Conservation (phyloP, 1,140 invertebrate species). For the Tachypleus tridentatus region DNA sequence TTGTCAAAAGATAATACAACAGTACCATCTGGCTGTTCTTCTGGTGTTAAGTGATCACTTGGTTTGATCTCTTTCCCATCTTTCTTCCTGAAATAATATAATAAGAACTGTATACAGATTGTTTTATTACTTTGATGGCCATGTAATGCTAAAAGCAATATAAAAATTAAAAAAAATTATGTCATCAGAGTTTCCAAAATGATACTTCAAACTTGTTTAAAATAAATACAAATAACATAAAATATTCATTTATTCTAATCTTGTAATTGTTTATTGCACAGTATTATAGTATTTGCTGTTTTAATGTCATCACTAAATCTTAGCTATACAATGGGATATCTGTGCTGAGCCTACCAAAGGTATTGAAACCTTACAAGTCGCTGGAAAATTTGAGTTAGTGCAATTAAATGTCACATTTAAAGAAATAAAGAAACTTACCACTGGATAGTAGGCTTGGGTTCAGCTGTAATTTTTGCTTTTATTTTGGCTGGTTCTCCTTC, state of each 20-base stretch:
- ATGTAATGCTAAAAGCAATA: not conserved
- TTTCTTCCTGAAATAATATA: not conserved
- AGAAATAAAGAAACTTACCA: conserved; percentile 52
- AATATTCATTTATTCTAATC: not conserved
- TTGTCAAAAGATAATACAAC: conserved; percentile 47
- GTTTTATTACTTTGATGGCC: not conserved
- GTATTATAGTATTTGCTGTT: conserved; percentile 60
- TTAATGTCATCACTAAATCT: conserved; percentile 50
- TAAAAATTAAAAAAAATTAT: no score
- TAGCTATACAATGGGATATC: no score
- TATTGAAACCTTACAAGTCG: no score
- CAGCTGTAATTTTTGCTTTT: conserved; percentile 62
- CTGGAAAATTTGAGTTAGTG: conserved; percentile 33
- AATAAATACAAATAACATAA: not conserved
- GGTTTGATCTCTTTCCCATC: conserved; percentile 17
- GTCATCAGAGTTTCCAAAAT: conserved; percentile 1
- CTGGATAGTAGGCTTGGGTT: conserved; percentile 62
- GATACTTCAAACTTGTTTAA: not conserved
- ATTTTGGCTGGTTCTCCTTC: conserved; percentile 68
- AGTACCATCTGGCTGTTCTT: conserved; percentile 49
- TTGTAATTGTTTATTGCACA: conserved; percentile 67
- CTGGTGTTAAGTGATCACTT: conserved; percentile 7
- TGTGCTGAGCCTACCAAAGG: no score
- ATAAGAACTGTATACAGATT: no score
- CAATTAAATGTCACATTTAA: conserved; percentile 62